These are phyloP conservation scores for Mythimna lalbum DNA, from an alignment of 2,888 invertebrate species.

Conservation along the genomic window DNA sequence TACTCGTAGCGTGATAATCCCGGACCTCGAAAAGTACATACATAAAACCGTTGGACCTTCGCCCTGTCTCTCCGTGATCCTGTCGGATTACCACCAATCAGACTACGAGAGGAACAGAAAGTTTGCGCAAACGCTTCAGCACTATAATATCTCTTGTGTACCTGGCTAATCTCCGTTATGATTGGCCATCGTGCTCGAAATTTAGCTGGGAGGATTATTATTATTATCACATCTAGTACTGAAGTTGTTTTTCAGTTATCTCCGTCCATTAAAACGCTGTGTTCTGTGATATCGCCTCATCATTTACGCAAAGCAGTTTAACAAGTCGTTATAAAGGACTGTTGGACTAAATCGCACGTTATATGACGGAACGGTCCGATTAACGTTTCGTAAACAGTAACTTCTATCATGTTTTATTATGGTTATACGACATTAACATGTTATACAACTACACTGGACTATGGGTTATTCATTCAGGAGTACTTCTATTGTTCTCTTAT, in stretches of 20 bases:
- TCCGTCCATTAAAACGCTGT: slow-evolving; percentile 26
- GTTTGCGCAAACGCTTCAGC: too few species aligned
- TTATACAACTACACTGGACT: not conserved
- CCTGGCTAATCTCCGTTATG: too few species aligned
- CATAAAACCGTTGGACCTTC: too few species aligned
- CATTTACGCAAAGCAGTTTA: slow-evolving; percentile 42
- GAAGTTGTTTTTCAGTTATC: slow-evolving; percentile 43
- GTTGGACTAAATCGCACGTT: slow-evolving; percentile 38
- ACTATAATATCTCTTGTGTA: too few species aligned
- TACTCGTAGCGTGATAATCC: too few species aligned
- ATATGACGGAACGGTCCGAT: slow-evolving; percentile 27
- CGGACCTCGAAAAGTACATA: too few species aligned
- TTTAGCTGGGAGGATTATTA: too few species aligned
- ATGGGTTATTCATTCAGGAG: slow-evolving; percentile 12
- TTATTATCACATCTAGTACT: not conserved
- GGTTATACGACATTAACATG: slow-evolving; percentile 14
- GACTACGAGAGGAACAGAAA: too few species aligned
- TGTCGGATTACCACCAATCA: too few species aligned
- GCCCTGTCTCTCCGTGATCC: too few species aligned
- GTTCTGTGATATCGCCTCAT: slow-evolving; percentile 19
- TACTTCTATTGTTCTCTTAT: slow-evolving; percentile 14
- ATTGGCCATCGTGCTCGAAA: too few species aligned
- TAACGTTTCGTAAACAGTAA: slow-evolving; percentile 48
- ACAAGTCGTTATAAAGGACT: slow-evolving; percentile 45
- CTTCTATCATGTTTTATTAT: slow-evolving; percentile 19